phyloP scores from a whole-genome alignment of 1,140 invertebrate genomes.

The Drosophila busckii region DNA sequence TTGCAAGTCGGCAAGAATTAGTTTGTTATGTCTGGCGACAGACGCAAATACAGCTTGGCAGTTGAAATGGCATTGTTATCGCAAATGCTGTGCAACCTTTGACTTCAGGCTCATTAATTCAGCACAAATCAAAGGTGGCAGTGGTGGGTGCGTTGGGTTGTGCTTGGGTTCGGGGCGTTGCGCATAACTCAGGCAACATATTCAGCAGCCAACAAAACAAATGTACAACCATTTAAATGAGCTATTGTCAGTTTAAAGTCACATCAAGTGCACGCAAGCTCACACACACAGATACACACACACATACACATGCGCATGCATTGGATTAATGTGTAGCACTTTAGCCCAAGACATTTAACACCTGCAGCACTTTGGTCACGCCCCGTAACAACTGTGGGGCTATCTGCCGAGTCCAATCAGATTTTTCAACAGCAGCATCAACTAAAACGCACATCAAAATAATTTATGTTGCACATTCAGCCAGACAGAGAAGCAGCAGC shows the following conservation, averaged over 20 bases:
- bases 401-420: conserved; percentile 45
- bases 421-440: conserved; percentile 55
- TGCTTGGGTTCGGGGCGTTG: no score
- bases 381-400: conserved; percentile 19
- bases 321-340: conserved; percentile 55
- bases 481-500: conserved; percentile 12
- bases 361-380: conserved; percentile 35
- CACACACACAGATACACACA: conserved; percentile 43
- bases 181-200: conserved; percentile 33
- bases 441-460: conserved; percentile 67
- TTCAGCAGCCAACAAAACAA: conserved; percentile 29
- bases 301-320: conserved; percentile 44
- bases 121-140: conserved; percentile 55
- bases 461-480: conserved; percentile 71
- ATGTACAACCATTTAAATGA: conserved; percentile 62
- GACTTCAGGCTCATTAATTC: conserved; percentile 58
- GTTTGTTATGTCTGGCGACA: conserved; percentile 55
- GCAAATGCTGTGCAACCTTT: conserved; percentile 23
- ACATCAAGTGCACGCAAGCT: conserved; percentile 35
- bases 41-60: conserved; percentile 23
- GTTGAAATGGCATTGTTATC: conserved; percentile 27
- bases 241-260: conserved; percentile 69
- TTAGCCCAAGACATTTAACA: conserved; percentile 70
- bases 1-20: conserved; percentile 51
- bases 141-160: no score